These are phyloP conservation scores for Palythoa caribaeorum DNA, from an alignment of 92 coral and sea anemone genomes.

Conservation along the genomic window DNA sequence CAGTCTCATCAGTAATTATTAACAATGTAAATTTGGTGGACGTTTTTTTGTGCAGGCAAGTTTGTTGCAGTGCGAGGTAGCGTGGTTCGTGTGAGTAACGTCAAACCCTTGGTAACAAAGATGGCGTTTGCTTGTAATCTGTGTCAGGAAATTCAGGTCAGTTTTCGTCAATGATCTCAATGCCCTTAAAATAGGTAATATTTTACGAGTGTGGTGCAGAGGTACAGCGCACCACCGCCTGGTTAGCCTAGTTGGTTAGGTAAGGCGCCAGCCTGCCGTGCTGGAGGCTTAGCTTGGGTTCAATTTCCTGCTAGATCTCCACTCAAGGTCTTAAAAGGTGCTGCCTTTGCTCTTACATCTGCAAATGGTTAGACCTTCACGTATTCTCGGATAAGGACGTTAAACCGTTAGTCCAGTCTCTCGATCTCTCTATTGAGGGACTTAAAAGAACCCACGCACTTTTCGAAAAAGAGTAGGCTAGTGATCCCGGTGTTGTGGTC, in stretches of 20 bases:
- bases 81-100: conserved; percentile 93
- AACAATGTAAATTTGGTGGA: not conserved
- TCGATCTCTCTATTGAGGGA: too few relatives aligned
- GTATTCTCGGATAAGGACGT: too few relatives aligned
- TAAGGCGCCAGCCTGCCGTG: not conserved
- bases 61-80: conserved; percentile 98
- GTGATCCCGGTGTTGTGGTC: too few relatives aligned
- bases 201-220: too few relatives aligned
- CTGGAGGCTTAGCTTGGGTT: not conserved
- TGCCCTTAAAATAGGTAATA: not conserved
- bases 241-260: not conserved
- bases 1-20: too few relatives aligned
- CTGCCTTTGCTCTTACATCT: too few relatives aligned
- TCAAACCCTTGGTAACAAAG: conserved; percentile 92
- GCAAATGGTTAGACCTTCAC: too few relatives aligned
- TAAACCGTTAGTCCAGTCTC: too few relatives aligned
- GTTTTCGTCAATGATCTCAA: not conserved
- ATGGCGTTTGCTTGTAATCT: conserved; percentile 97
- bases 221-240: not conserved
- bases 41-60: conserved; percentile 68
- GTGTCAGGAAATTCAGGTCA: conserved; percentile 86
- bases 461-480: too few relatives aligned
- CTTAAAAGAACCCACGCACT: too few relatives aligned
- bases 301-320: not conserved
- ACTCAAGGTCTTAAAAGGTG: too few relatives aligned